Base-by-base conservation (phyloP, 2,888 invertebrate genomes). In the Cataglyphis rosenhaueri region DNA sequence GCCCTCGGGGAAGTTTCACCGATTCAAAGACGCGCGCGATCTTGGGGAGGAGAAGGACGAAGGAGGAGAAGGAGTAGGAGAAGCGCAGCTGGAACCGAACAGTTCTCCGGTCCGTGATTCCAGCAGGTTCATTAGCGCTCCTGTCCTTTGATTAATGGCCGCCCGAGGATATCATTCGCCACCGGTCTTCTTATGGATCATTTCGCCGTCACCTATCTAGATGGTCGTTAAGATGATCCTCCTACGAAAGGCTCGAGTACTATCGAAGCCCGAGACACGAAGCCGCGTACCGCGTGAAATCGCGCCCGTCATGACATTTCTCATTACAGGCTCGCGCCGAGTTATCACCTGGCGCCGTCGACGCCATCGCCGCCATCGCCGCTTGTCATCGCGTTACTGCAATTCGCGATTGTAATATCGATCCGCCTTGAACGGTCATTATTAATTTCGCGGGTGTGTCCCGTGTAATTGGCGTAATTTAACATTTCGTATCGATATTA, bases 101-200 rank as follows among this genome's bases (percentile, higher is more conserved):
- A 81, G 85, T 87, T 85, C 88, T 85, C 83, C 85, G 70, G 76
- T 55, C 85, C 86, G 89, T 88, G 88, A 90, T 90, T 91, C 91
- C 86, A 88, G 91, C 90, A 90, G 92, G 92, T 93, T 93, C 93
- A 93, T 93, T 93, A 93, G 93, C 92, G 93, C 92, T 90, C 88
- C 90, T 92, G 92, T 93, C 90, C 92, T 93, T 93, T 93, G 93
- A 93, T 93, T 93, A 93, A 93, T 93, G 93, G 90, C 87, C 90
- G 86, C 86, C 87, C 87, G 89, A 91, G 86, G 85, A 88, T 89
- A 87, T 89, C 86, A 88, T 89, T 92, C 90, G 91, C 92, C 93
- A 92, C 92, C 89, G 92, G 91, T 92, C 93, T 91, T 91, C 92
- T 92, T 91, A 90, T 91, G 89, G 92, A 92, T 92, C 92, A 92